phyloP scores from a whole-genome alignment of 2,797 vertebrate genomes.

The Cirrhinus molitorella region DNA sequence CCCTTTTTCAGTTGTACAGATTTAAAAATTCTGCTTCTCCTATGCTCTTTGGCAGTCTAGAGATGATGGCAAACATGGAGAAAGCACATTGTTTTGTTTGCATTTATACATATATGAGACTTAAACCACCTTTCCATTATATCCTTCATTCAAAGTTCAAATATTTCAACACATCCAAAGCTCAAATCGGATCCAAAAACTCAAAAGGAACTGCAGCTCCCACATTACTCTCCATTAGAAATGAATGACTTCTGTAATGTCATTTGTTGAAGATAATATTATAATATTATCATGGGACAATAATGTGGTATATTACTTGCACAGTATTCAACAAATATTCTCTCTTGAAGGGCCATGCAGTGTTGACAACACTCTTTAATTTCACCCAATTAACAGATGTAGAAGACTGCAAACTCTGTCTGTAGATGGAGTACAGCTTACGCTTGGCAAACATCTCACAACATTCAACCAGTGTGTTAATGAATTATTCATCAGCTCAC shows the following conservation, averaged over 20 bases:
- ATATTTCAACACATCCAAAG: neutral
- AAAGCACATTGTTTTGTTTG: neutral
- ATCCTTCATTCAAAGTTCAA: neutral
- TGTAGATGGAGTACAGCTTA: neutral
- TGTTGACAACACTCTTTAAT: neutral
- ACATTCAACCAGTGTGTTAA: constrained; percentile 14
- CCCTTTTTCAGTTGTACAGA: neutral
- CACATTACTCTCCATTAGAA: neutral
- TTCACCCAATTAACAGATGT: constrained; percentile 16
- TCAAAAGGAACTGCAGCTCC: neutral
- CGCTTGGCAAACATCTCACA: neutral
- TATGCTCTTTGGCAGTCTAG: neutral
- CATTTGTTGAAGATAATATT: neutral
- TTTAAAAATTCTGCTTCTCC: neutral
- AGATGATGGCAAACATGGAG: neutral
- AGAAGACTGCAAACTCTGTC: constrained; percentile 6
- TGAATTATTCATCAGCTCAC: constrained; percentile 34
- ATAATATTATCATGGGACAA: neutral
- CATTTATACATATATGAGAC: neutral
- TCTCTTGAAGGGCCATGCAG: neutral
- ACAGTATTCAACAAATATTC: neutral
- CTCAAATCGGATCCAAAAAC: neutral
- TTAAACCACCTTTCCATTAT: neutral
- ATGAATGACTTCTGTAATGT: neutral
- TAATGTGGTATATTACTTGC: neutral